Percentiles rank a stretch among this genome's conserved stretches.
Evolutionary conservation across 2,888 invertebrate species (phyloP).

Genomic region (Heliconius hortense): DNA sequence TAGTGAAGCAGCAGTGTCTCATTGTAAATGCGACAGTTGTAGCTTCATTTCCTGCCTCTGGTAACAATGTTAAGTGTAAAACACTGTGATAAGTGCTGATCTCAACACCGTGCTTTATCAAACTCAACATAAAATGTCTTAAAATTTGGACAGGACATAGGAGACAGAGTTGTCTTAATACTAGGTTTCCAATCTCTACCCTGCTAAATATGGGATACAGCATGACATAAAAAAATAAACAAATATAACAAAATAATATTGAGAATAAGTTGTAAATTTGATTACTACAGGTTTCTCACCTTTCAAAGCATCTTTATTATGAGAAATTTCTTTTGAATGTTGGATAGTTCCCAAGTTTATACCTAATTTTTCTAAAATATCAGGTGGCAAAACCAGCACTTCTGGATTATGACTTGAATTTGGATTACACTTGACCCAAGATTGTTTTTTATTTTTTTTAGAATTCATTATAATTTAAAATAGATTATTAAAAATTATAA

Average conservation of each 20-base stretch:
- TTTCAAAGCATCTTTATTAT: slow-evolving; percentile 27
- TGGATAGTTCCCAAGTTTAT: slow-evolving; percentile 59
- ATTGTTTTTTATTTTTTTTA: slow-evolving; percentile 38
- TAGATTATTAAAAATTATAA: slow-evolving; percentile 31
- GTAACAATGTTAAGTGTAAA: too few species aligned
- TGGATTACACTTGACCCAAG: slow-evolving; percentile 32
- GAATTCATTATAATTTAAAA: slow-evolving; percentile 40
- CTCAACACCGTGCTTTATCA: too few species aligned
- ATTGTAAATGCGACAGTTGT: too few species aligned
- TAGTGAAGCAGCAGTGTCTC: background rate
- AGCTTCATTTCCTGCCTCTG: too few species aligned
- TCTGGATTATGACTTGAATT: slow-evolving; percentile 50
- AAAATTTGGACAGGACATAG: background rate
- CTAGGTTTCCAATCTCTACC: too few species aligned
- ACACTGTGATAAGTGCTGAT: too few species aligned
- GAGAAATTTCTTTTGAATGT: slow-evolving; percentile 29
- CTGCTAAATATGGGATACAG: too few species aligned
- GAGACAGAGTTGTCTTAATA: too few species aligned
- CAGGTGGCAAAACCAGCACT: slow-evolving; percentile 72
- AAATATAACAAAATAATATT: background rate
- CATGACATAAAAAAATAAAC: background rate
- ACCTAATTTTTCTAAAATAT: slow-evolving; percentile 71
- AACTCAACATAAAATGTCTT: background rate
- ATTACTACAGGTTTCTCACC: slow-evolving; percentile 27
- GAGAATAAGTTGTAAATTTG: background rate